Evolutionary conservation across 2,113 vertebrate species (phyloP), one percentile per base, ranked within the genome.

Genomic region (Eudyptes chrysolophus): DNA sequence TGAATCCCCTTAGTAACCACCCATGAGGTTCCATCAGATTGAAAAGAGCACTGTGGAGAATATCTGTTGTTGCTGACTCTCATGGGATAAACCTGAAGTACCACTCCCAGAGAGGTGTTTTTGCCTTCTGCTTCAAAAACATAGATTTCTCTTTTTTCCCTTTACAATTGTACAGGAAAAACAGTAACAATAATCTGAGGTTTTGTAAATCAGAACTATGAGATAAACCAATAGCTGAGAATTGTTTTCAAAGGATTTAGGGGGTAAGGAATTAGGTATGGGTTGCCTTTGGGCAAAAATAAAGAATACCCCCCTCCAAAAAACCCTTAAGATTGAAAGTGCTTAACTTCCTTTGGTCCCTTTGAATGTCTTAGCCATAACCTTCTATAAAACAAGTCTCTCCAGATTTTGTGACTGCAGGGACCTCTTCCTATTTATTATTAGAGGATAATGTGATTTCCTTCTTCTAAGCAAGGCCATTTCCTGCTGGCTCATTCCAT

Each of bases 401-500:
- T 77, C 60, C 44, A 78, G 51, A 34, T 94, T 95, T 89, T 89
- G 57, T 40, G 86, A 26, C 83, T 96, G 49, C 42, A 76, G 49
- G 38, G 44, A 88, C 64, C 17, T 74, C 71, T 88, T 96, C 66
- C 94, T 92, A 80, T 84, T 92, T 96, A 55, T 85, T 72, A 76
- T 88, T 69, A 81, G 16, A 76, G 25, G 34, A 74, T 58, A 77
- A 94, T 46, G 20, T 68, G 85, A 79, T 32, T 86, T 96, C 72
- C 87, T 87, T 86, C 51, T 72, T 84, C 77, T 74, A 57, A 93
- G 88, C 75, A 80, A 92, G 84, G 75, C 0, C 0, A 61, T 95
- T 97, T 96, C 90, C 96, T 95, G 83, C 48, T 71, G 72, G 54
- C 57, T 93, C 44, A 82, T 86, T 92, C 55, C 36, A 62, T 76